Conservation (phyloP, 2,797 vertebrate species). For the Mus minutoides region DNA sequence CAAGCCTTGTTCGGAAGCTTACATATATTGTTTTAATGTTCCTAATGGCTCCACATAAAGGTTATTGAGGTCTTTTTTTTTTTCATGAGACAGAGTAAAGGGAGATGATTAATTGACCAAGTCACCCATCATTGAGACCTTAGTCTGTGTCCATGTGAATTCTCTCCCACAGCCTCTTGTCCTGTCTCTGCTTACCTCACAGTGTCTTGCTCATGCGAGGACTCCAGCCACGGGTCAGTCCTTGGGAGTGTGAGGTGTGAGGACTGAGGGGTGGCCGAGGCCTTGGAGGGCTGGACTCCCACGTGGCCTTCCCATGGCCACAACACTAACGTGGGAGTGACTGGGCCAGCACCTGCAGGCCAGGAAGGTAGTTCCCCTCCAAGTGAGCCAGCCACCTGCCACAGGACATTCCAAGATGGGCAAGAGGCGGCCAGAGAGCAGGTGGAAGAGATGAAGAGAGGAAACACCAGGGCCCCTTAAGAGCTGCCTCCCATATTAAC, state of each 20-base stretch:
- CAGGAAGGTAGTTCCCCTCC: neutral
- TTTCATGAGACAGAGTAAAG: neutral
- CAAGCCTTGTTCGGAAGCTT: neutral
- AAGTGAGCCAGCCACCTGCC: neutral
- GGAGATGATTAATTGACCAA: neutral
- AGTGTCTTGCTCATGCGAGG: fast-evolving
- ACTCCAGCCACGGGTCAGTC: neutral
- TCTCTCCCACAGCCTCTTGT: neutral
- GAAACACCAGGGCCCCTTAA: neutral
- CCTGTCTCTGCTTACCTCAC: neutral
- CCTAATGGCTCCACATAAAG: neutral
- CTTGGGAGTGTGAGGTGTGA: neutral
- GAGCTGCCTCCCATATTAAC: neutral
- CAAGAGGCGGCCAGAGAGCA: neutral
- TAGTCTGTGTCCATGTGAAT: neutral
- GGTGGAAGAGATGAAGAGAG: neutral
- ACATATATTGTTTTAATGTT: neutral
- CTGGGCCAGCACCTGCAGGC: neutral
- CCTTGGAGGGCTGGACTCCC: neutral
- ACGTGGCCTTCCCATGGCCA: neutral
- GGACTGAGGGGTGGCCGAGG: neutral
- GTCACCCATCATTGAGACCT: neutral
- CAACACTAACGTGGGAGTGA: neutral
- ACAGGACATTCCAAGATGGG: fast-evolving
- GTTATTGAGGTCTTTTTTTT: neutral